These are phyloP conservation scores for Zaprionus camerounensis DNA, from an alignment of 1,140 invertebrate species.

Conservation along the genomic window DNA sequence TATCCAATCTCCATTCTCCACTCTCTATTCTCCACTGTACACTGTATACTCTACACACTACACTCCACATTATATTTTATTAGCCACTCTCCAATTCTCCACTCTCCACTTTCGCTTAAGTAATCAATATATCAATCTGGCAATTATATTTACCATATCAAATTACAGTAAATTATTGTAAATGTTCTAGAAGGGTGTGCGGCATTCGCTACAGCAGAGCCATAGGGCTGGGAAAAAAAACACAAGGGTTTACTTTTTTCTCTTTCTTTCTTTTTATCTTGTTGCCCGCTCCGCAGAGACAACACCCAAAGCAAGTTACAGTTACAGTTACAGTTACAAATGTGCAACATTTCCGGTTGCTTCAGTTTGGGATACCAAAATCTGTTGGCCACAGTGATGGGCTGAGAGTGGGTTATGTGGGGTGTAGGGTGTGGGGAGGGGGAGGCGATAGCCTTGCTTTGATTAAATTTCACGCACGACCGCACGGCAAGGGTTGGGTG, in stretches of 20 bases:
- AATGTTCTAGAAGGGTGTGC: conserved; percentile 32
- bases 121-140: conserved; percentile 1
- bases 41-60: too few relatives aligned
- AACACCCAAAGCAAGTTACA: conserved; percentile 41
- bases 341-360: conserved; percentile 79
- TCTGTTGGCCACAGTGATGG: conserved; percentile 75
- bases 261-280: conserved; percentile 17
- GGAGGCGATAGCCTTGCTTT: conserved; percentile 56
- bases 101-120: too few relatives aligned
- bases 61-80: too few relatives aligned
- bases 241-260: conserved; percentile 21
- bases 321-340: conserved; percentile 67
- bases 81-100: too few relatives aligned
- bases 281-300: conserved; percentile 30
- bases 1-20: too few relatives aligned
- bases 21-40: too few relatives aligned
- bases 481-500: conserved; percentile 50
- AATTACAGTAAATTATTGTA: conserved; percentile 32
- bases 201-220: conserved; percentile 29
- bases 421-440: background rate
- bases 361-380: conserved; percentile 73
- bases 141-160: conserved; percentile 14
- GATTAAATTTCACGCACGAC: conserved; percentile 82
- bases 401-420: conserved; percentile 42
- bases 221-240: background rate